Conservation (phyloP, 2,113 vertebrate species). For the Apistogramma diplotaenia region DNA sequence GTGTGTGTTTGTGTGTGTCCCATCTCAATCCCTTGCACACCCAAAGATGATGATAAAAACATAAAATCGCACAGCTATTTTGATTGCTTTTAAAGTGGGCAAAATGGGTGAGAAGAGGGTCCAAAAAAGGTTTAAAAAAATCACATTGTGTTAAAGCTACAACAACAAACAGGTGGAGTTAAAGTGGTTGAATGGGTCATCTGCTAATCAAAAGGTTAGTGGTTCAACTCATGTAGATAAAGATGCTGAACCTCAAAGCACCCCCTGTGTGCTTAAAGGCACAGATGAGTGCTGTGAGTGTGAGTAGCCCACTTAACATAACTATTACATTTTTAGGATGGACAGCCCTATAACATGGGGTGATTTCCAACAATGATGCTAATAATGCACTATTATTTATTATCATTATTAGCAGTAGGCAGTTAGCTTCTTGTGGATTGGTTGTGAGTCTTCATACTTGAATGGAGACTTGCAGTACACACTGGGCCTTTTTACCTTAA, state of each 20-base stretch:
- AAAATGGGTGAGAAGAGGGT: fast-evolving
- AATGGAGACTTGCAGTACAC: not conserved
- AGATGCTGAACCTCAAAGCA: not conserved
- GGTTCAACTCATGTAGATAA: not conserved
- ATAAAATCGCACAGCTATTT: too few relatives aligned
- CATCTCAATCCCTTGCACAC: too few relatives aligned
- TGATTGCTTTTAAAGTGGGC: too few relatives aligned
- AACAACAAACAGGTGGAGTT: not conserved
- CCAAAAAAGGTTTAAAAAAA: too few relatives aligned
- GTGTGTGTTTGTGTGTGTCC: too few relatives aligned
- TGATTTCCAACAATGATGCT: not conserved
- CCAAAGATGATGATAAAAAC: too few relatives aligned
- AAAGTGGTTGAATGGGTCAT: not conserved
- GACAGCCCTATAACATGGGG: not conserved
- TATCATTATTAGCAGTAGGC: not conserved
- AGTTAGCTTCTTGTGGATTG: not conserved
- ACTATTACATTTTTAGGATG: not conserved
- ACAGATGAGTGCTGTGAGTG: not conserved
- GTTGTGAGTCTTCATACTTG: not conserved
- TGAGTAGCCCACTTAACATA: not conserved
- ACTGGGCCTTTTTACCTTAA: not conserved
- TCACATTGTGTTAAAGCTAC: too few relatives aligned
- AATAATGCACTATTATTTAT: too few relatives aligned
- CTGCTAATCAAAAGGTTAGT: not conserved
- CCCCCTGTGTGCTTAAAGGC: too few relatives aligned